These are phyloP conservation scores for Papilio glaucus DNA, from an alignment of 1,140 invertebrate species.

Conservation along the genomic window DNA sequence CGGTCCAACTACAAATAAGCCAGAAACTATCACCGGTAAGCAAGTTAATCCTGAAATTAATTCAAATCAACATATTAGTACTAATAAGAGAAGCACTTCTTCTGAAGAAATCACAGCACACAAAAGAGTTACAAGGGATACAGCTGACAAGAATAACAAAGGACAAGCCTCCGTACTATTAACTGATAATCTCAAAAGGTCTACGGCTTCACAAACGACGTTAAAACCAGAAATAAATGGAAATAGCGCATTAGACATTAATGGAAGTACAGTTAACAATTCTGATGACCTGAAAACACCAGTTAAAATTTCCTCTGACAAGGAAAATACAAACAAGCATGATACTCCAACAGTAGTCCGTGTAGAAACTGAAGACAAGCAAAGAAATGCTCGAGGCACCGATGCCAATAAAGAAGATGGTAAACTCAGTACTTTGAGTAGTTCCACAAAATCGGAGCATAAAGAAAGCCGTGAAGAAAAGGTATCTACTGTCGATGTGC, in stretches of 20 bases:
- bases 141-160: constrained; percentile 23
- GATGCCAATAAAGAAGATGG: neutral
- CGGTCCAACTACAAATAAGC: neutral
- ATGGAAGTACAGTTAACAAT: neutral
- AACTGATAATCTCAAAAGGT: constrained; percentile 16
- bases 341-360: neutral
- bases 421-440: neutral
- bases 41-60: neutral
- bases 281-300: neutral
- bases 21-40: neutral
- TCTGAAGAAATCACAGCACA: constrained; percentile 1
- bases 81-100: neutral
- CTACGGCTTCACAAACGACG: neutral
- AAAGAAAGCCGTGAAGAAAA: neutral
- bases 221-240: constrained; percentile 8
- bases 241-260: neutral
- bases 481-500: neutral
- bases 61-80: neutral
- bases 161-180: constrained; percentile 12
- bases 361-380: constrained; percentile 1
- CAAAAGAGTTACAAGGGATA: constrained; percentile 8
- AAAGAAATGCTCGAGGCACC: constrained; percentile 21
- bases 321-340: neutral
- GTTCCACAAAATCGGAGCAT: neutral
- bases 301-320: neutral